Base-by-base conservation (phyloP, 2,888 invertebrate species). In the Metalampra italica region DNA sequence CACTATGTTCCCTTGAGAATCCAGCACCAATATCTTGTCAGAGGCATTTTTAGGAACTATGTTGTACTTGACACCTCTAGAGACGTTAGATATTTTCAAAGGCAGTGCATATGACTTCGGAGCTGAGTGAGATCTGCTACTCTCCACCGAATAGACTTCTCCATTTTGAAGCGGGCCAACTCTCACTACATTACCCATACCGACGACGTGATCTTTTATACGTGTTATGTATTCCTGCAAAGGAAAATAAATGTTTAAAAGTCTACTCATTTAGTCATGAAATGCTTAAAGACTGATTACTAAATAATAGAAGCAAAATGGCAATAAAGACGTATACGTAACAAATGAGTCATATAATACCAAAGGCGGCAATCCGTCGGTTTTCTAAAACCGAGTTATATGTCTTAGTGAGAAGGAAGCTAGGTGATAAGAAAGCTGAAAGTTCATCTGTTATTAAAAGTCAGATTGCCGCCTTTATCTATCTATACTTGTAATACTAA, bases 151-250 rank as follows among this genome's bases (percentile, higher is more conserved):
- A 50, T 79, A 82, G 8, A 86, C 71, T 62, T 89, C 85, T 22
- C 87, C 87, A 53, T 71, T 92, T 63, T 79, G 90, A 54, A 80
- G 80, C 7, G 90, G 90, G 5, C 89, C 91, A 50, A 93, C 91
- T 75, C 94, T 81, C 3, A 92, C 92, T 9, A 94, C 93, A 70
- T 91, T 92, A 47, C 94, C 95, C 87, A 94, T 94, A 5, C 95
- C 95, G 12, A 93, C 93, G 50, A 92, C 94, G 76, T 93, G 92
- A 46, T 92, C 92, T 59, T 93, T 93, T 60, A 94, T 91, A 50
- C 87, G 82, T 4, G 84, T 82, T 43, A 90, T 88, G 60, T 89
- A 90, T 75, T 89, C 89, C 88, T 89, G 74, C 44, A 78, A 68
- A 55, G 51, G 50, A 42, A 13, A 39, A 36, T 22, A 22, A 22